These are phyloP conservation scores for Sciurus niger DNA, from an alignment of 2,113 vertebrate species.

Conservation along the genomic window DNA sequence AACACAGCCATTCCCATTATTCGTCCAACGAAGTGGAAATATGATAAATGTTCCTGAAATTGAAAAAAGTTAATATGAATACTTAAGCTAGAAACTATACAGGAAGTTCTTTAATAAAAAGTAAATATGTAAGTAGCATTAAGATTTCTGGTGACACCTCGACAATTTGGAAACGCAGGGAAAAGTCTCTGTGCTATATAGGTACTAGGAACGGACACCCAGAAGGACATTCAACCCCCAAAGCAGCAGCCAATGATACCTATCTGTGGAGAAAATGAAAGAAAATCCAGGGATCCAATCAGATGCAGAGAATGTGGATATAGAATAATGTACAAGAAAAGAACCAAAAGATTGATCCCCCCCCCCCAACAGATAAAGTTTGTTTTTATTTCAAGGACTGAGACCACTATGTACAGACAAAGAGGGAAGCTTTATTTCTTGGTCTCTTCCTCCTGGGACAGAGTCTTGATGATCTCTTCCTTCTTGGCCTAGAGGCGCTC, in stretches of 20 bases:
- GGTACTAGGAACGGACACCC: constrained; percentile 92
- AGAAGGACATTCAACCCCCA: constrained; percentile 95
- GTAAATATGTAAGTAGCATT: constrained; percentile 54
- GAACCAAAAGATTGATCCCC: no score
- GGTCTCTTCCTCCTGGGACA: no score
- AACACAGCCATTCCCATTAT: constrained; percentile 99
- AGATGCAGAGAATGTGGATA: constrained; percentile 87
- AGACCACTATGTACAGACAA: no score
- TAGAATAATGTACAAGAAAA: no score
- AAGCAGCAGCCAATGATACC: constrained; percentile 99
- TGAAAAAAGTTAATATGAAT: constrained; percentile 65
- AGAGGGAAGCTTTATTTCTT: constrained; percentile 93
- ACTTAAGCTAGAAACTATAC: background rate
- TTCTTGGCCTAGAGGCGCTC: no score
- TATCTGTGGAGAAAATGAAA: constrained; percentile 99
- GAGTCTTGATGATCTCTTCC: no score
- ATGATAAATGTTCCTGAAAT: constrained; percentile 97
- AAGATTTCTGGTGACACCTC: background rate
- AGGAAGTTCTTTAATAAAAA: constrained; percentile 59
- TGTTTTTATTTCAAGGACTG: no score
- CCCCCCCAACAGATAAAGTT: no score
- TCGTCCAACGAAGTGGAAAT: constrained; percentile 98
- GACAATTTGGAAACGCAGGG: no score
- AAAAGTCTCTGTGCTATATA: background rate
- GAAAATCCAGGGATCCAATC: constrained; percentile 98